A percentile compares a stretch with the other conserved stretches of the same genome.
Conservation (phyloP, 2,113 vertebrate species). For the Nanorana parkeri region DNA sequence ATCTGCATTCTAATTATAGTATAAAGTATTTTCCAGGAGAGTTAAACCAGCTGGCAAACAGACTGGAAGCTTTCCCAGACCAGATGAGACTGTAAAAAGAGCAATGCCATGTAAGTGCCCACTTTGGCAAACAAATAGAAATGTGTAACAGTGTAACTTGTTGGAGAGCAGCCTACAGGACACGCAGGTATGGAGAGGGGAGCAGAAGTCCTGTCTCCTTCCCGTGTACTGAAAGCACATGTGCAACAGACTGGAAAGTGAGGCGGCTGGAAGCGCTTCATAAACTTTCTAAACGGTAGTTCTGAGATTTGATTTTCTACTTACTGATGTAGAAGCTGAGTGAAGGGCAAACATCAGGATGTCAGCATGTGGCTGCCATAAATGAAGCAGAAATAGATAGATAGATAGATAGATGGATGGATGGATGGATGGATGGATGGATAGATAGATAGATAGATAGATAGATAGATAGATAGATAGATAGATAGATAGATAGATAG, state of each 20-base stretch:
- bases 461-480: no score
- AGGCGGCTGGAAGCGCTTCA: not conserved
- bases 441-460: no score
- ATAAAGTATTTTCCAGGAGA: constrained; percentile 5
- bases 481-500: no score
- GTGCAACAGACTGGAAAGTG: constrained; percentile 5
- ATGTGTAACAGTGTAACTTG: not conserved
- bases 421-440: no score
- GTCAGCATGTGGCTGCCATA: not conserved
- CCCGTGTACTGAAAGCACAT: not conserved
- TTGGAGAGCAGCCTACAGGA: not conserved
- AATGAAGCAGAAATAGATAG: no score
- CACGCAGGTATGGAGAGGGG: not conserved
- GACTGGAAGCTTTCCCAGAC: not conserved
- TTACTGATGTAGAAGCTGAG: constrained; percentile 8
- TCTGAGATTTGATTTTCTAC: not conserved
- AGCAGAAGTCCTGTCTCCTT: no score
- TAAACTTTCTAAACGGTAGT: constrained; percentile 5
- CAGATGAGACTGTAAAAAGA: not conserved
- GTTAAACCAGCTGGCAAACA: not conserved
- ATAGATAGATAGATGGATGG: no score
- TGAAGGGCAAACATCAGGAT: not conserved
- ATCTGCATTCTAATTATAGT: not conserved
- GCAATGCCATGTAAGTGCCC: not conserved
- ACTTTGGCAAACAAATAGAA: not conserved